Base-by-base conservation (phyloP, 1,140 invertebrate species). In the Drosophila suzukii region DNA sequence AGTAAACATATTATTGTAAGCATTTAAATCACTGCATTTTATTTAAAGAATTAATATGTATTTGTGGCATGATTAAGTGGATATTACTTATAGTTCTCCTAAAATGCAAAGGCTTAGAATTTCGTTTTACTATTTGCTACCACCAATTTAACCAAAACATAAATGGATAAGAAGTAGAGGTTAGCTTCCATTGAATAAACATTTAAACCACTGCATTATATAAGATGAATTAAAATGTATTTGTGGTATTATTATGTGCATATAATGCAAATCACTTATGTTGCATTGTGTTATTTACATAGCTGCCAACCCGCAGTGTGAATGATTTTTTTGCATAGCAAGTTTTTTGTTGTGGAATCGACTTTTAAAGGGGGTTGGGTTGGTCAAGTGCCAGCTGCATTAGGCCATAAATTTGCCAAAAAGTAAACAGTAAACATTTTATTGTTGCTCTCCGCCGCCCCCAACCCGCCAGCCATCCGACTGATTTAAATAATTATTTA, bases 401-500 rank as follows among this genome's bases (percentile, higher is more conserved):
- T 85, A 75, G 82, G 75, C 70, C 68, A 85, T 85, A 85, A 86
- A 86, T 85, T 86, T 78, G 51, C 61, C 68, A 60, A 82, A 85
- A 86, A 65, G 82, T 85, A 85, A 85, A 85, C 82, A 85, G 78
- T 88, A 86, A 85, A 85, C 78, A 85, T 86, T 86, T 84, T 75
- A 84, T 78, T 75, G 75, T 85, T 59, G 68, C 65, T 60, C 56
- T 61, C 41, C 34, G 47, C 39, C 38, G 54, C 17, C 49, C 70
- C 20, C 7, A n/a, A 15, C 7, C n/a, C 60, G 32, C 61, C 32
- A 6, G 8, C 49, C 54, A 27, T 56, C 50, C 75, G 50, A 68
- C 75, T 82, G 75, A 75, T 88, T 85, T 62, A 60, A 82, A 85
- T 85, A 85, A 85, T 85, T 85, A 85, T 88, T 85, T 85, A 86